Conservation (phyloP, 2,113 vertebrate genomes). For the Nerophis ophidion region DNA sequence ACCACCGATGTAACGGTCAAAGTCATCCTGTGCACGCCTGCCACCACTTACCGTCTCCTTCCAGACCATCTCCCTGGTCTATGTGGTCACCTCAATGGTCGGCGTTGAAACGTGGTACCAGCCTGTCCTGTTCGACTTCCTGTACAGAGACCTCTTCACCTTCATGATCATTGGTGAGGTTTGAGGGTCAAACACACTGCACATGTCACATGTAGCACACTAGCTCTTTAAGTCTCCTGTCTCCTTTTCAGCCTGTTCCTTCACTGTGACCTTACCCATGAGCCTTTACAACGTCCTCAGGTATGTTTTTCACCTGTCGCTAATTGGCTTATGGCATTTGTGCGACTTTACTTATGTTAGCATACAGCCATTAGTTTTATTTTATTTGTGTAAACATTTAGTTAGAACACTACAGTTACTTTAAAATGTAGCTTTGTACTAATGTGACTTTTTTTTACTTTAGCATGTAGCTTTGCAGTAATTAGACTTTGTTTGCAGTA, state of each 20-base stretch:
- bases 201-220: background rate
- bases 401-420: too few species aligned
- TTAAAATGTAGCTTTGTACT: too few species aligned
- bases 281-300: constrained; percentile 90
- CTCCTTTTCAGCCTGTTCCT: constrained; percentile 78
- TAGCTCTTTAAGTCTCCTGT: background rate
- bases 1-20: background rate
- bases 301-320: constrained; percentile 67
- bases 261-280: constrained; percentile 92
- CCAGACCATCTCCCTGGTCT: constrained; percentile 95
- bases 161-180: constrained; percentile 92
- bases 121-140: constrained; percentile 83
- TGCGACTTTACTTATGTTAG: too few species aligned
- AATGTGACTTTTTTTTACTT: too few species aligned
- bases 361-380: too few species aligned
- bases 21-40: background rate
- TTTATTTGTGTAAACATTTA: too few species aligned
- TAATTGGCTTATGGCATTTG: background rate
- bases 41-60: constrained; percentile 26
- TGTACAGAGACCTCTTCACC: constrained; percentile 95
- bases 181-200: background rate
- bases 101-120: constrained; percentile 96
- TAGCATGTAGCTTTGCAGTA: too few species aligned
- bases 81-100: constrained; percentile 90
- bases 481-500: too few species aligned